These are phyloP conservation scores for Chrysopa pallens DNA, from an alignment of 1,140 invertebrate genomes.

Conservation along the genomic window DNA sequence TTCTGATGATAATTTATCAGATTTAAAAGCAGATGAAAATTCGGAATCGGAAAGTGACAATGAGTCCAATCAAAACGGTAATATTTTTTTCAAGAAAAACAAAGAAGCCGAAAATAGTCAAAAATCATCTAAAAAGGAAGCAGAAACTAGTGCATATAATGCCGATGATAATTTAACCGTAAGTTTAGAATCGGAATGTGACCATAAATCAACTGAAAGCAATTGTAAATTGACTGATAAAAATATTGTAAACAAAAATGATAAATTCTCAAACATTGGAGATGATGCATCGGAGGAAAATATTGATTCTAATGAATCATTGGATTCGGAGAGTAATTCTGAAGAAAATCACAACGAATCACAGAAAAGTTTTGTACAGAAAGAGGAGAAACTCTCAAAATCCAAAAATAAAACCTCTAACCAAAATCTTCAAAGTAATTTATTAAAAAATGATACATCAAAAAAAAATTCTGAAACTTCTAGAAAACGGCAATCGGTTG, in stretches of 20 bases:
- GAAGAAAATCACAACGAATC: constrained; percentile 7
- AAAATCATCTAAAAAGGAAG: constrained; percentile 6
- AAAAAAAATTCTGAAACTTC: too few relatives aligned
- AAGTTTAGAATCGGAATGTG: too few relatives aligned
- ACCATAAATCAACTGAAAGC: too few relatives aligned
- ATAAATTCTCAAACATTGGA: constrained; percentile 1
- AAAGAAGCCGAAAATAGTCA: constrained; percentile 9
- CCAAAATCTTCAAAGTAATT: constrained; percentile 3
- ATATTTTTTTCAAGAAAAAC: constrained; percentile 5
- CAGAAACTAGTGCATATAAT: constrained; percentile 8
- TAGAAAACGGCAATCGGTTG: too few relatives aligned
- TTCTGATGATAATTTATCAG: constrained; percentile 19
- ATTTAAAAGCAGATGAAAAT: constrained; percentile 16
- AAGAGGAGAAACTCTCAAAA: constrained; percentile 9
- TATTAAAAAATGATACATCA: constrained; percentile 6
- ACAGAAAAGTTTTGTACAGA: constrained; percentile 6
- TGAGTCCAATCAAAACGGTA: constrained; percentile 8
- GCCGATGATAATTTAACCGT: constrained; percentile 22
- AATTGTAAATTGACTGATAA: too few relatives aligned
- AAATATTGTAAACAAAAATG: too few relatives aligned
- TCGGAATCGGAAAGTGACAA: constrained; percentile 1
- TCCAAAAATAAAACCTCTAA: constrained; percentile 8
- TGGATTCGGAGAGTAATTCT: constrained; percentile 10
- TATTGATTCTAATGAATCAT: constrained; percentile 17
- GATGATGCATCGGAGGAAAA: constrained; percentile 21